phyloP scores from a whole-genome alignment of 2,113 vertebrate species.

The Neolamprologus brichardi region DNA sequence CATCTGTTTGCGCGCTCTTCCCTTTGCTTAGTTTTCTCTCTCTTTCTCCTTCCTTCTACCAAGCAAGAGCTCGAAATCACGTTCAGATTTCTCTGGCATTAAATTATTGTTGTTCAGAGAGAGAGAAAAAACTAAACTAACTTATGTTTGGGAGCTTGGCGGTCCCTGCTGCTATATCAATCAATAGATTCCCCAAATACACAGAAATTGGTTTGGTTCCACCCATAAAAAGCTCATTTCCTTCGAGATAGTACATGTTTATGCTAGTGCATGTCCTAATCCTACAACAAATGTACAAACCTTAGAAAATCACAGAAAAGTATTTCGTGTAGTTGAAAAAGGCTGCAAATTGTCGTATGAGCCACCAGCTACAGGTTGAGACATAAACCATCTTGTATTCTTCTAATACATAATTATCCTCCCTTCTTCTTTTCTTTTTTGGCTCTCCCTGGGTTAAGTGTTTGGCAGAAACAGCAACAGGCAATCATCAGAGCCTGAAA shows the following conservation, averaged over 20 bases:
- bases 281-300: background rate
- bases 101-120: background rate
- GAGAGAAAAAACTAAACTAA: background rate
- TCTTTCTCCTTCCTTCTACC: background rate
- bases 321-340: rapidly evolving
- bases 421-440: background rate
- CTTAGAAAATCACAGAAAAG: background rate
- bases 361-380: background rate
- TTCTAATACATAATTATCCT: rapidly evolving
- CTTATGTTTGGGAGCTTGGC: rapidly evolving
- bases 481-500: background rate
- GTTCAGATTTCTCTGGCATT: background rate
- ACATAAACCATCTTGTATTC: background rate
- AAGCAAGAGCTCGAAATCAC: rapidly evolving
- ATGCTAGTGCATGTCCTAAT: background rate
- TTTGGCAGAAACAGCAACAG: background rate
- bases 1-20: background rate
- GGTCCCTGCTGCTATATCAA: rapidly evolving
- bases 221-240: background rate
- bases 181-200: rapidly evolving
- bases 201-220: background rate
- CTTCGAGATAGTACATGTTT: rapidly evolving
- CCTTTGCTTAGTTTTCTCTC: background rate
- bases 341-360: rapidly evolving
- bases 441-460: background rate